phyloP scores from a whole-genome alignment of 2,888 invertebrate genomes.

The Flexamia atlantica region DNA sequence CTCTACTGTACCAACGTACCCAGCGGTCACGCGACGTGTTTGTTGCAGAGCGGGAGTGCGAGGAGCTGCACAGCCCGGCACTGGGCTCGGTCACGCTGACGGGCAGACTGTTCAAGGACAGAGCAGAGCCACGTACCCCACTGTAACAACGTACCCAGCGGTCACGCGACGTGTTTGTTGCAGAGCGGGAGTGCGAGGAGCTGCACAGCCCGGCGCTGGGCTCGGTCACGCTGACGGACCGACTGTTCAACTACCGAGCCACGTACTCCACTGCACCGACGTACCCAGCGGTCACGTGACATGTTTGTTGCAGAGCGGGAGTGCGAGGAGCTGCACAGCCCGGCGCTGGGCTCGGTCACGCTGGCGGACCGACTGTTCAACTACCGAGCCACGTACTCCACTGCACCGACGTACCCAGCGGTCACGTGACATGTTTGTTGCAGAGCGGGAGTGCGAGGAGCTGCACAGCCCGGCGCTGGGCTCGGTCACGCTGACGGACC shows the following conservation, averaged over 20 bases:
- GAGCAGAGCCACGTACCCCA: too few species aligned
- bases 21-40: constrained; percentile 79
- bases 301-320: constrained; percentile 85
- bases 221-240: constrained; percentile 85
- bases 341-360: constrained; percentile 88
- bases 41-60: constrained; percentile 88
- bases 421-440: constrained; percentile 78
- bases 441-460: constrained; percentile 91
- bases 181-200: constrained; percentile 91
- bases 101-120: constrained; percentile 89
- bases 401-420: too few species aligned
- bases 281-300: constrained; percentile 80
- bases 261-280: too few species aligned
- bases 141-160: too few species aligned
- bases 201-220: constrained; percentile 89
- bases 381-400: constrained; percentile 90
- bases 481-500: constrained; percentile 85
- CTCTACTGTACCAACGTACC: too few species aligned
- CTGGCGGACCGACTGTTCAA: constrained; percentile 89
- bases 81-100: constrained; percentile 87
- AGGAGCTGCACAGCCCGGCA: constrained; percentile 87
- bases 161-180: constrained; percentile 78
- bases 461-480: constrained; percentile 89
- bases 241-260: constrained; percentile 90
- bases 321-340: constrained; percentile 88